Evolutionary conservation across 2,888 invertebrate species (phyloP), one percentile per base, ranked within the genome.

Genomic region (Linnaemya vulpina): DNA sequence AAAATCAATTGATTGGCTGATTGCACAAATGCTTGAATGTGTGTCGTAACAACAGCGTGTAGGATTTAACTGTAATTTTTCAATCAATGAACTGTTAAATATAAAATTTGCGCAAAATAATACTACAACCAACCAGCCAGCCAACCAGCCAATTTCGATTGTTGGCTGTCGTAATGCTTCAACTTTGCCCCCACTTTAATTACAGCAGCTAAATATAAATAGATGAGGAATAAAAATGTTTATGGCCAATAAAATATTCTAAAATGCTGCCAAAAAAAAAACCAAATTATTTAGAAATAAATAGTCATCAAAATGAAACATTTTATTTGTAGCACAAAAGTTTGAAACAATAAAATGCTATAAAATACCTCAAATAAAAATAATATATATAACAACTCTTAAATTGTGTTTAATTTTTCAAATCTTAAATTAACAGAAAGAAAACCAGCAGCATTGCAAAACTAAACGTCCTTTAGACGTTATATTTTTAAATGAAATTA

Each of bases 61-160:
- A 71, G 63, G 55, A 55, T 79, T 63, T 46, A 65, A 55, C 43
- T 55, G 53, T 65, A 71, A 79, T 71, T 79, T 79, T 71, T 79
- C 78, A 71, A 71, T 70, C 70, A 79, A 65, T 79, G 79, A 79
- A 65, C 71, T 71, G 53, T 71, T 79, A 71, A 79, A 79, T 79
- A 65, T 46, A 71, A 71, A 79, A 71, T 71, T 71, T 55, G 43
- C 55, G 63, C 70, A 78, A 63, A 68, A 78, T 51, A 62, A 30
- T 60, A 46, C 8, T 40, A 10, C 13, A 46, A n/a, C 3, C 71
- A 73, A 30, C 58, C 60, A 73, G 30, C 30, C 30, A 30, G 30
- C 30, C 30, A 30, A 5, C 30, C 71, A 73, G 46, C 58, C 60
- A 73, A 60, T 5, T 62, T 62, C 22, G 15, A 51, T n/a, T 62